phyloP scores from a whole-genome alignment of 2,888 invertebrate genomes.

The Epinotia nisella region DNA sequence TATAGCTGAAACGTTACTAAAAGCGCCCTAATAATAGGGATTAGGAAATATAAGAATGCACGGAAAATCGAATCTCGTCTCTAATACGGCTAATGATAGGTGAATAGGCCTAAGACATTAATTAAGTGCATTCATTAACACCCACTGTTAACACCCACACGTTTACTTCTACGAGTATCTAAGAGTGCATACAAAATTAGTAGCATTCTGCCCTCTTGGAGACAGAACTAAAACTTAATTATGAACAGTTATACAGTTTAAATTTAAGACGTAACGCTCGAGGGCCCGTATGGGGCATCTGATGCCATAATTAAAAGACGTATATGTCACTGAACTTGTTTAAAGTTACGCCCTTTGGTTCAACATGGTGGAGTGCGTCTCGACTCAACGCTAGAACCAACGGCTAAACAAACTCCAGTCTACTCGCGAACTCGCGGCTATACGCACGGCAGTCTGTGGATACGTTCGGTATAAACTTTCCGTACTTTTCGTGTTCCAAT shows the following conservation, averaged over 20 bases:
- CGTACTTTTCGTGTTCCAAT: slow-evolving; percentile 20
- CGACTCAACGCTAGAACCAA: not conserved
- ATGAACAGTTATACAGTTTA: not conserved
- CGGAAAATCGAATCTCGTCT: no score
- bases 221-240: not conserved
- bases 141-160: not conserved
- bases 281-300: not conserved
- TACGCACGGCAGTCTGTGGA: not conserved
- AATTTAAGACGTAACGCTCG: slow-evolving; percentile 1
- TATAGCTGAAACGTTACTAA: no score
- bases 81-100: not conserved
- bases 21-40: no score
- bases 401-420: slow-evolving; percentile 7
- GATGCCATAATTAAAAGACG: not conserved
- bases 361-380: not conserved
- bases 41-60: no score
- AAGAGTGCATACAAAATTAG: not conserved
- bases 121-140: not conserved
- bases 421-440: not conserved
- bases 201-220: not conserved
- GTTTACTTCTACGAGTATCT: not conserved
- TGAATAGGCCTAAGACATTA: not conserved
- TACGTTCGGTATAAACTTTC: not conserved
- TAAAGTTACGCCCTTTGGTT: not conserved
- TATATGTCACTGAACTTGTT: not conserved